Evolutionary conservation across 2,113 vertebrate species (phyloP), one percentile per base, ranked within the genome.

Genomic region (Cynocephalus volans): DNA sequence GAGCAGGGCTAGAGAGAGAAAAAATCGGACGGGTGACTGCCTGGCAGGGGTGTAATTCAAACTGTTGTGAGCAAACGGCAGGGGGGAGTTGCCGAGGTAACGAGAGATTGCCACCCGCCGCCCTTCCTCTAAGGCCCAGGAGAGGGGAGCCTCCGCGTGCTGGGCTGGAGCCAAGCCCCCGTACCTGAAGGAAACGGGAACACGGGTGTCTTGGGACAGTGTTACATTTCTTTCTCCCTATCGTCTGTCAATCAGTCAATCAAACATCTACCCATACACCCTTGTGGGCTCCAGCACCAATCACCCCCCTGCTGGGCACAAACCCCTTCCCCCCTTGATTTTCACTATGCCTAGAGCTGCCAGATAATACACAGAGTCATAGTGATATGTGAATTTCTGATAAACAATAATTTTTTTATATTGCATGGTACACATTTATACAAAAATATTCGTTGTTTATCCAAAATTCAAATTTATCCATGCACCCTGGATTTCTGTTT

Each of bases 61-160:
- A 90, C 17, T 8, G 65, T 15, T 17, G 90, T 6, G 41, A 90
- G 79, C 41, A 5, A 52, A 13, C 18, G 2, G 73, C 67, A 5
- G 94, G 88, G 90, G 95, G 85, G 76, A 56, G 96, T 95, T 96
- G 92, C 96, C 95, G 85, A 52, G 90, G 92, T 48, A 89, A 97
- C 69, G 3, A 70, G 52, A 82, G 60, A 75, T 24, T 83, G 60
- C 91, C 81, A 65, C 85, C 45, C 19, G 11, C 65, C 7, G 18
- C 58, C 58, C 69, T 52, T 52, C 23, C 33, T 14, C 80, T 9
- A n/a, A 62, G 79, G 56, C 70, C 65, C 21, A 0, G 54, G 93
- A 81, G 26, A 26, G 50, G 69, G 33, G 58, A 58, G 31, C 18
- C 54, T 17, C 84, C 23, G 0, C 1, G 48, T 3, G 62, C n/a